Conservation (phyloP, 2,113 vertebrate species). For the Euleptes europaea region DNA sequence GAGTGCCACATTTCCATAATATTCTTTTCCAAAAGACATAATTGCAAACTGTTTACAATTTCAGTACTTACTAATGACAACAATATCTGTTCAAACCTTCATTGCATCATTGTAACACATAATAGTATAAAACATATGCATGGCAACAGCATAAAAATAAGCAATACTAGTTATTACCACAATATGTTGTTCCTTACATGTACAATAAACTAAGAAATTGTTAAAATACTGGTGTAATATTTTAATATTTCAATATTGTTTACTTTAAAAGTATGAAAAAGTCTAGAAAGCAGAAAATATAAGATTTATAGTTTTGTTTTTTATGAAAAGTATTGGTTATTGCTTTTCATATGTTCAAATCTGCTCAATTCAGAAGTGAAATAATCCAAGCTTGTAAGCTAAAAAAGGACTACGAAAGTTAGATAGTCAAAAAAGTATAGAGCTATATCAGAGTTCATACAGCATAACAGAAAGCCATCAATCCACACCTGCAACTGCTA, state of each 20-base stretch:
- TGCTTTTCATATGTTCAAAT: neutral
- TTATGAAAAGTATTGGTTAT: neutral
- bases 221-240: neutral
- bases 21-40: no score
- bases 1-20: no score
- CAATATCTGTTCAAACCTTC: no score
- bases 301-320: neutral
- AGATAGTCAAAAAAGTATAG: neutral
- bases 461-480: neutral
- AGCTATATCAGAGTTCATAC: neutral
- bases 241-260: neutral
- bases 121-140: no score
- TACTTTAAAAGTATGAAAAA: neutral
- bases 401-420: neutral
- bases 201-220: no score
- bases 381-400: neutral
- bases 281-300: neutral
- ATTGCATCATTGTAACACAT: no score
- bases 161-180: no score
- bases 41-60: no score
- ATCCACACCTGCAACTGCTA: neutral
- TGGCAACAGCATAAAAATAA: no score
- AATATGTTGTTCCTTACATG: no score
- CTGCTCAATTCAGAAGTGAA: conserved; percentile 3
- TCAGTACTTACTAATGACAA: no score